A percentile compares a stretch with the other conserved stretches of the same genome.
phyloP scores from a whole-genome alignment of 2,797 vertebrate genomes.

The Anolis apletophallus region DNA sequence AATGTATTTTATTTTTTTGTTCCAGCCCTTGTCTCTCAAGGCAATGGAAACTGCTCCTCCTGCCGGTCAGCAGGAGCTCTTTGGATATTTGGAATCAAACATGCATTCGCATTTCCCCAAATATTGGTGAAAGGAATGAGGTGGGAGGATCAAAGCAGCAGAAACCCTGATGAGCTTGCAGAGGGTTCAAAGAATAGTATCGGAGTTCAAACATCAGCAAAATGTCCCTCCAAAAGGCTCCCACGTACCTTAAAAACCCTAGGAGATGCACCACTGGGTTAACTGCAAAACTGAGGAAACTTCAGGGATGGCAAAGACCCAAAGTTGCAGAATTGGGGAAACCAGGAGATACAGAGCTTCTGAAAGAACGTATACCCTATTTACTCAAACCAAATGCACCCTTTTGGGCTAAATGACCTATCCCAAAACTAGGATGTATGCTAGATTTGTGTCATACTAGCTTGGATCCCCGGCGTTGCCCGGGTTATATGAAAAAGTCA shows the following conservation, averaged over 20 bases:
- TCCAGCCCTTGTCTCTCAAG: not conserved
- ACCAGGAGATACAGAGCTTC: not conserved
- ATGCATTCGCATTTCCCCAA: not conserved
- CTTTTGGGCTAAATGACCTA: too few relatives aligned
- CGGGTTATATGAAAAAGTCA: too few relatives aligned
- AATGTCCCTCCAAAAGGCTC: not conserved
- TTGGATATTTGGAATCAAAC: not conserved
- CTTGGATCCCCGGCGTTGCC: too few relatives aligned
- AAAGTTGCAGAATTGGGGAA: too few relatives aligned
- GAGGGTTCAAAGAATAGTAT: not conserved
- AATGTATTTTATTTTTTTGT: not conserved
- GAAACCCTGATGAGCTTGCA: not conserved
- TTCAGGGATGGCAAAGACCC: too few relatives aligned
- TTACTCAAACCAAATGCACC: too few relatives aligned
- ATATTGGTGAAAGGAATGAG: not conserved
- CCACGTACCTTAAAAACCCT: not conserved
- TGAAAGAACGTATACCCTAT: not conserved
- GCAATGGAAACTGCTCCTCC: conserved; percentile 19
- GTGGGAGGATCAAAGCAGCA: not conserved
- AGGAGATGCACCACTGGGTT: too few relatives aligned
- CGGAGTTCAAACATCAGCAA: not conserved
- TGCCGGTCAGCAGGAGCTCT: not conserved
- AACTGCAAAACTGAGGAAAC: too few relatives aligned
- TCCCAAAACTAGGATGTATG: too few relatives aligned
- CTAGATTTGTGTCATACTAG: too few relatives aligned